Evolutionary conservation across 2,888 invertebrate species (phyloP).

Genomic region (Girardia tigrina): DNA sequence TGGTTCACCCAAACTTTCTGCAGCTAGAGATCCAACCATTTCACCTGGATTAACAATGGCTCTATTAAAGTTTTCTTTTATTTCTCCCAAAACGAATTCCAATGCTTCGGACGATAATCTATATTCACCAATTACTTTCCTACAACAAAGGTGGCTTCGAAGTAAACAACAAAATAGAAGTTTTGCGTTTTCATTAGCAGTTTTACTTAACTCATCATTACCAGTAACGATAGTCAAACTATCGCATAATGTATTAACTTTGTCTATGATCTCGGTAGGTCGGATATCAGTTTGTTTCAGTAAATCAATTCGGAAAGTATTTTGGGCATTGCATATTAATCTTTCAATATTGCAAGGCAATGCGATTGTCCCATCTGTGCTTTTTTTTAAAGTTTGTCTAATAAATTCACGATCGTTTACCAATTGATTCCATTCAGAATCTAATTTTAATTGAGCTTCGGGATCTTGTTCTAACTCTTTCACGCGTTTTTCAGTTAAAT

Average conservation of each 20-base stretch:
- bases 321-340: conserved; percentile 99
- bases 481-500: conserved; percentile 82
- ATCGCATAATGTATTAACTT: conserved; percentile 63
- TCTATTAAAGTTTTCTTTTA: conserved; percentile 92
- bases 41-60: conserved; percentile 74
- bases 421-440: conserved; percentile 87
- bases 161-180: conserved; percentile 58
- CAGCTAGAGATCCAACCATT: conserved; percentile 97
- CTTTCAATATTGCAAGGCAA: conserved; percentile 90
- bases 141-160: conserved; percentile 85
- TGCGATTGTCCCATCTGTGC: conserved; percentile 70
- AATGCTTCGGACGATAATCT: conserved; percentile 85
- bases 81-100: conserved; percentile 98
- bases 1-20: conserved; percentile 94
- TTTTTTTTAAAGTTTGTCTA: conserved; percentile 74
- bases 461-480: conserved; percentile 66
- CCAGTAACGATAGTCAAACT: conserved; percentile 54
- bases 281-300: conserved; percentile 80
- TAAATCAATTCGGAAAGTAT: conserved; percentile 94
- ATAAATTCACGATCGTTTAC: conserved; percentile 71
- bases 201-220: conserved; percentile 79
- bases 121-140: conserved; percentile 87
- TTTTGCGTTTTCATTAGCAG: conserved; percentile 89
- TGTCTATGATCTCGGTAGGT: conserved; percentile 77
- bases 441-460: conserved; percentile 74